Base-by-base conservation (phyloP, 2,113 vertebrate genomes). In the Podilymbus podiceps region DNA sequence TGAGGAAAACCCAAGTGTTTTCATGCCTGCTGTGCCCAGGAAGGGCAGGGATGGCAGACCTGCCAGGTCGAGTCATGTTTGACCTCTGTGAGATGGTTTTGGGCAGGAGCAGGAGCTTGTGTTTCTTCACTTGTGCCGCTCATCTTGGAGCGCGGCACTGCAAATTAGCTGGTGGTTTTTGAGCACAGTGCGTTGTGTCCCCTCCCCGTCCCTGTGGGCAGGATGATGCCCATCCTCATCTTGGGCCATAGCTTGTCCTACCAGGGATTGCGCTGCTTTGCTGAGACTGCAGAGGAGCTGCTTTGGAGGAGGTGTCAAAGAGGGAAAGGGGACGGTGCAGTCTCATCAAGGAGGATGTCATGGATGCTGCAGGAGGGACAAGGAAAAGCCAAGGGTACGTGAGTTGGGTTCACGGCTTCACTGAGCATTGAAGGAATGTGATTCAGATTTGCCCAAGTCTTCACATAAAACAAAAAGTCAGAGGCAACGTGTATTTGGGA, bases 181-280 rank as follows among this genome's bases (percentile, higher is more conserved):
- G 63, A 50, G 67, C 1, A 0, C 28, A 14, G 40, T 12, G 38
- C 5, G 2, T 23, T 64, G 67, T 1, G 1, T 52, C 86, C 35
- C 27, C 55, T 69, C 52, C 31, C 28, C 25, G 8, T 46, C 8
- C 53, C 38, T n/a, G 5, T 49, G 69, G 33, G 21, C 47, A 63
- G 78, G 74, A 35, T 78, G 56, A 30, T 64, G 79, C 35, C 49
- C 33, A 27, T 56, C 56, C 25, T 93, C 38, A 67, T 46, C 72
- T 28, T 21, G 15, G 56, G n/a, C 18, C 18, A 5, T 11, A 67
- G 46, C 31, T 89, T 1, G 0, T 23, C 35, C 47, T 80, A 12
- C 60, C 44, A 49, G 66, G 35, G 52, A 38, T 20, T n/a, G 18
- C 28, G 6, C 22, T 82, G 25, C 63, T 88, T 59, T 63, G 22